Evolutionary conservation across 2,797 vertebrate species (phyloP).

Genomic region (Discoglossus pictus): DNA sequence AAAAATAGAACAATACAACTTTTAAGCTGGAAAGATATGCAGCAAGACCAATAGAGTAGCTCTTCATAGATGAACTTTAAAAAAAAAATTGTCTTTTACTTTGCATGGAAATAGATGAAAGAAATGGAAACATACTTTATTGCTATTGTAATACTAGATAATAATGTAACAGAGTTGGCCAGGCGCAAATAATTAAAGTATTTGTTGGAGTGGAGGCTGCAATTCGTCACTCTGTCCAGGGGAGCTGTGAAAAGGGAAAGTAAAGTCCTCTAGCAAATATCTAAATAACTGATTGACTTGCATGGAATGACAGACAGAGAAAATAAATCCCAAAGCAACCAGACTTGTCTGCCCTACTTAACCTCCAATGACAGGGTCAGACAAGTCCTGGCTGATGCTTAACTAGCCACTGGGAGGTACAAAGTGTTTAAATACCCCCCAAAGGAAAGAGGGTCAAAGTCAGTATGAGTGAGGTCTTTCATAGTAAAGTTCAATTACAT

Average conservation of each 20-base stretch:
- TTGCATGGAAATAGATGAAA: no score
- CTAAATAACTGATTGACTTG: constrained; percentile 19
- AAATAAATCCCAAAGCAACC: constrained; percentile 10
- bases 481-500: neutral
- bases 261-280: no score
- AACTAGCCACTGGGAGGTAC: constrained; percentile 13
- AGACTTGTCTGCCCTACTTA: constrained; percentile 22
- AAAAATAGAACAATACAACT: no score
- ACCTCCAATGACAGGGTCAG: constrained; percentile 16
- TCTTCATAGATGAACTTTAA: no score
- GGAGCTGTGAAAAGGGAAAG: neutral
- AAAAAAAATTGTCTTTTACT: no score
- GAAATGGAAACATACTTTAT: no score
- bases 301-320: constrained; percentile 30
- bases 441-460: constrained; percentile 24
- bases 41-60: no score
- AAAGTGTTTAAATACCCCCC: constrained; percentile 27
- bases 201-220: no score
- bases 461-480: neutral
- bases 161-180: no score
- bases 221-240: neutral
- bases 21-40: no score
- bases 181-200: no score
- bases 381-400: neutral
- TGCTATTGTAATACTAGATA: no score